phyloP scores from a whole-genome alignment of 2,797 vertebrate species.

The Melanotaenia pygmaea region DNA sequence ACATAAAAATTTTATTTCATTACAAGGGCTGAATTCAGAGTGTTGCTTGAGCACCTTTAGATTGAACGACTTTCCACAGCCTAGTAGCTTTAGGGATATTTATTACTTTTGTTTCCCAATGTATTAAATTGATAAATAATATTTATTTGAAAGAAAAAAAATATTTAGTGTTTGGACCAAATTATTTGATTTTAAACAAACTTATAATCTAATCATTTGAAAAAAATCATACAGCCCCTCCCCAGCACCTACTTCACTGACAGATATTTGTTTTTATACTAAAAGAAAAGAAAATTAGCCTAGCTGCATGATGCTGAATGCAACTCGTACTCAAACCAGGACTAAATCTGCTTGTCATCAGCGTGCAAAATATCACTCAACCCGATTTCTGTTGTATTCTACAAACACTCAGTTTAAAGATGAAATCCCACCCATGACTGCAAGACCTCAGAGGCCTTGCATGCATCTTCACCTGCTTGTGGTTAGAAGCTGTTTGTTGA shows the following conservation, averaged over 20 bases:
- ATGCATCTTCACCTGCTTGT: constrained; percentile 14
- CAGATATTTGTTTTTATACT: neutral
- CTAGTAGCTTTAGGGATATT: constrained; percentile 57
- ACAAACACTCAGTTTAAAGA: constrained; percentile 1
- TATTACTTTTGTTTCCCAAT: constrained; percentile 38
- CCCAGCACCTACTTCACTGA: neutral
- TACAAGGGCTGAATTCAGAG: constrained; percentile 43
- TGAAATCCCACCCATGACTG: constrained; percentile 24
- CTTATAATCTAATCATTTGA: neutral
- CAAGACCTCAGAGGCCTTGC: constrained; percentile 26
- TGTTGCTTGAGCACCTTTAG: constrained; percentile 25
- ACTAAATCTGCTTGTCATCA: constrained; percentile 23
- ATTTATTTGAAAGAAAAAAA: constrained; percentile 54
- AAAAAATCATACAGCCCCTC: neutral
- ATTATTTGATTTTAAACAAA: constrained; percentile 20
- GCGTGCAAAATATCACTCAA: constrained; percentile 25
- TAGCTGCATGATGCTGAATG: constrained; percentile 56
- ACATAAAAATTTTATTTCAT: constrained; percentile 17
- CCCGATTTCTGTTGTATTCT: constrained; percentile 16
- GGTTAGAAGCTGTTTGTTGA: constrained; percentile 21
- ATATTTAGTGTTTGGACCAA: constrained; percentile 22
- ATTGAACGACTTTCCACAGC: constrained; percentile 21
- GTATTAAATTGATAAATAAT: constrained; percentile 58
- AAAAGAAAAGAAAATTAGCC: constrained; percentile 18
- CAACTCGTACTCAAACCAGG: constrained; percentile 34